phyloP scores from a whole-genome alignment of 2,888 invertebrate genomes.

The Andricus quercusramuli region DNA sequence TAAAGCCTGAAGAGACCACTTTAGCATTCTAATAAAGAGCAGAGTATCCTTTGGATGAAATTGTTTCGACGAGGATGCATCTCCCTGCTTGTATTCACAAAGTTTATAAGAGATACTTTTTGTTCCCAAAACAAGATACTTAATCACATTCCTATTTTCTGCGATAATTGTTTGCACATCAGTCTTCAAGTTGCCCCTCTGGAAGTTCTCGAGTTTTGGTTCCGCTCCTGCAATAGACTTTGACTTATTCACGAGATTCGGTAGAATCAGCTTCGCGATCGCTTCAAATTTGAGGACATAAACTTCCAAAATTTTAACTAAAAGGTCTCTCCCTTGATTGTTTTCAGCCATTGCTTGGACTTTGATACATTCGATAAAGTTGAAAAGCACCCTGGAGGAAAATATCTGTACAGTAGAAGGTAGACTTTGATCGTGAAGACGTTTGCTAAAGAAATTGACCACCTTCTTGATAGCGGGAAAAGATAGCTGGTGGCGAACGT shows the following conservation, averaged over 20 bases:
- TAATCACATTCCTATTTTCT: no score
- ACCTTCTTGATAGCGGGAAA: no score
- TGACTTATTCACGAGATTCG: conserved; percentile 91
- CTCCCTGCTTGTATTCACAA: conserved; percentile 78
- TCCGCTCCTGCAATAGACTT: conserved; percentile 79
- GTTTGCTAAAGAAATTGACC: conserved; percentile 91
- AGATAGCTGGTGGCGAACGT: conserved; percentile 93
- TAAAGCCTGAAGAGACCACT: conserved; percentile 96
- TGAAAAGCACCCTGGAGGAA: conserved; percentile 96
- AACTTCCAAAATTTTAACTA: conserved; percentile 96
- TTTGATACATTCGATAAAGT: conserved; percentile 96
- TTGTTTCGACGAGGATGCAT: conserved; percentile 81
- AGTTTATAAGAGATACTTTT: no score
- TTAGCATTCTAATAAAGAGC: conserved; percentile 94
- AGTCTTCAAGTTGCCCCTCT: no score
- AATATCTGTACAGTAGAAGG: conserved; percentile 97
- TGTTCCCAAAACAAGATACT: no score
- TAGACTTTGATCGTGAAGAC: conserved; percentile 95
- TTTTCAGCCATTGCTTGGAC: conserved; percentile 88
- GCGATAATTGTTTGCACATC: no score
- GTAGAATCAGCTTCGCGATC: conserved; percentile 91
- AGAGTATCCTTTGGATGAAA: conserved; percentile 94
- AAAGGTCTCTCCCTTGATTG: conserved; percentile 87
- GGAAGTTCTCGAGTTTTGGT: conserved; percentile 81
- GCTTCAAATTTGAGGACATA: conserved; percentile 98